Evolutionary conservation across 2,888 invertebrate genomes (phyloP).

Genomic region (Leucozona laternaria): DNA sequence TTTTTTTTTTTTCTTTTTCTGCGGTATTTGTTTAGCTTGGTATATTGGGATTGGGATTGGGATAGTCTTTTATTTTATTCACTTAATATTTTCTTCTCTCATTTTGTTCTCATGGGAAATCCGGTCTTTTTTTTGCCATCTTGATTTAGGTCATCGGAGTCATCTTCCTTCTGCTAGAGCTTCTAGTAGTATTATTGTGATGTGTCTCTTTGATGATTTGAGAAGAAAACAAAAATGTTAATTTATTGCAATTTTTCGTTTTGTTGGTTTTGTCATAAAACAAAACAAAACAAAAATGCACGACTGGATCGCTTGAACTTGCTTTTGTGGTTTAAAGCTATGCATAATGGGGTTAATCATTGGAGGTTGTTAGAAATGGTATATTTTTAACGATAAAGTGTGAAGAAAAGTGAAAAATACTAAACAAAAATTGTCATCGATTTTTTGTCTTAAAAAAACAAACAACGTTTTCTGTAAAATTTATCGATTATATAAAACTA

Average conservation of each 20-base stretch:
- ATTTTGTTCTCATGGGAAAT: slow-evolving; percentile 29
- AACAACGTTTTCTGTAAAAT: too few relatives aligned
- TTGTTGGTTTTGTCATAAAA: not conserved
- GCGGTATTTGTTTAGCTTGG: not conserved
- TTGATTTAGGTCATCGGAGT: slow-evolving; percentile 57
- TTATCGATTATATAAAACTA: too few relatives aligned
- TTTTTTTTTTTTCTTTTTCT: not conserved
- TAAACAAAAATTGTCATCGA: too few relatives aligned
- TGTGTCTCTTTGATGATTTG: slow-evolving; percentile 37
- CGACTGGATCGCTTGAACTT: too few relatives aligned
- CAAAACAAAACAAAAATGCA: too few relatives aligned
- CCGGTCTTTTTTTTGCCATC: slow-evolving; percentile 18
- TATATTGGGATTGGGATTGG: slow-evolving; percentile 30
- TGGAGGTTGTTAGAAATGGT: too few relatives aligned
- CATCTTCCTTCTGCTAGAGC: slow-evolving; percentile 8
- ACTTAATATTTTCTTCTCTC: not conserved
- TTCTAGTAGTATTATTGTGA: not conserved
- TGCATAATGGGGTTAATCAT: too few relatives aligned
- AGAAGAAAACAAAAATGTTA: slow-evolving; percentile 4
- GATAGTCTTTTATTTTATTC: slow-evolving; percentile 8
- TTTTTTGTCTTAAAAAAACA: too few relatives aligned
- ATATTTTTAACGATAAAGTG: too few relatives aligned
- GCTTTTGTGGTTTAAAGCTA: too few relatives aligned
- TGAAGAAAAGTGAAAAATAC: too few relatives aligned
- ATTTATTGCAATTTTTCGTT: slow-evolving; percentile 43